Evolutionary conservation across 2,888 invertebrate genomes (phyloP).

Genomic region (Scelioninae gen. 1): DNA sequence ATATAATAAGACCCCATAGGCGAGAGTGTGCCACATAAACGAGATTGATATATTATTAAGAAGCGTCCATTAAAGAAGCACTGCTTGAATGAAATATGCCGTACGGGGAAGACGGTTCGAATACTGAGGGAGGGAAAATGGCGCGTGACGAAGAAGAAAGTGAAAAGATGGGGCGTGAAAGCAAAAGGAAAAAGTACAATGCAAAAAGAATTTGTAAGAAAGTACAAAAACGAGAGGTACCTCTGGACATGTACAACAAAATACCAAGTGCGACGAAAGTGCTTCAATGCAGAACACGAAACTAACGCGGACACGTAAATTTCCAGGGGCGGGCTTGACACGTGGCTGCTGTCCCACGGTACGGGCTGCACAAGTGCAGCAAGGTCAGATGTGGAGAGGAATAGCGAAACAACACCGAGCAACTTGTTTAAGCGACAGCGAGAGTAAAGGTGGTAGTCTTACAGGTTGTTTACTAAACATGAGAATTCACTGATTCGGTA

Average conservation of each 20-base stretch:
- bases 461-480: conserved; percentile 39
- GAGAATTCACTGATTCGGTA: background rate
- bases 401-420: conserved; percentile 44
- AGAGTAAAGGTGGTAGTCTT: conserved; percentile 38
- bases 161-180: conserved; percentile 41
- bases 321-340: conserved; percentile 73
- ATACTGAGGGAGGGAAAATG: conserved; percentile 64
- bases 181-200: too few species aligned
- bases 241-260: conserved; percentile 37
- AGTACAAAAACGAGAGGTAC: background rate
- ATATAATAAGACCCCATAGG: conserved; percentile 60
- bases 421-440: conserved; percentile 40
- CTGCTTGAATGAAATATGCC: conserved; percentile 79
- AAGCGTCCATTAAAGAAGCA: conserved; percentile 80
- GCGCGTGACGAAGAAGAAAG: conserved; percentile 53
- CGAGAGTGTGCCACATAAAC: conserved; percentile 73
- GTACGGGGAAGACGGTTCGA: conserved; percentile 68
- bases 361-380: conserved; percentile 78
- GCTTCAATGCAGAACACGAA: conserved; percentile 70
- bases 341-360: conserved; percentile 80
- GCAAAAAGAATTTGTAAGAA: conserved; percentile 40
- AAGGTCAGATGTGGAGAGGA: conserved; percentile 75
- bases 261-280: conserved; percentile 44
- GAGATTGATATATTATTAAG: conserved; percentile 83
- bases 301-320: conserved; percentile 69